Percentiles rank a stretch among this genome's conserved stretches.
phyloP scores from a whole-genome alignment of 1,140 invertebrate species.

The Leptopilina boulardi region DNA sequence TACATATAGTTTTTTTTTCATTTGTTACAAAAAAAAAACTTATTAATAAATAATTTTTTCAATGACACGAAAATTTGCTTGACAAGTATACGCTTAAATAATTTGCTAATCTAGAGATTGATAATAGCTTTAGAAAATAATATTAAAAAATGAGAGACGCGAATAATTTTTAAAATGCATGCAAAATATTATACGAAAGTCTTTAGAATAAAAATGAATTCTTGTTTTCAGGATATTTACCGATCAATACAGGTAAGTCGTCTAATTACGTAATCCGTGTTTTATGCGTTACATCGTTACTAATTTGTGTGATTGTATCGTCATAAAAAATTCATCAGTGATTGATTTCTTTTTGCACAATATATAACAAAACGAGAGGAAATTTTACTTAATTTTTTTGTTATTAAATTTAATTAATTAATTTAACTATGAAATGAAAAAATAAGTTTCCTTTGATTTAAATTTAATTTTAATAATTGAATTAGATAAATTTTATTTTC shows the following conservation, averaged over 20 bases:
- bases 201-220: slow-evolving; percentile 70
- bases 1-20: too few species aligned
- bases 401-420: too few species aligned
- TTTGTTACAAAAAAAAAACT: too few species aligned
- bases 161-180: slow-evolving; percentile 58
- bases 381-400: too few species aligned
- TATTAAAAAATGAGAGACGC: slow-evolving; percentile 23
- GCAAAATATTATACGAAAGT: slow-evolving; percentile 60
- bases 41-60: neutral
- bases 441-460: too few species aligned
- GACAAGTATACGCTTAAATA: neutral
- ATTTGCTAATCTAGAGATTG: slow-evolving; percentile 15
- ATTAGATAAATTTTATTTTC: too few species aligned
- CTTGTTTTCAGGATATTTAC: slow-evolving; percentile 75
- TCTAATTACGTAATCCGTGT: slow-evolving; percentile 62
- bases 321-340: neutral
- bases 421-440: too few species aligned
- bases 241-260: slow-evolving; percentile 74
- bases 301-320: slow-evolving; percentile 44
- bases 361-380: too few species aligned
- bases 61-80: neutral
- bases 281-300: slow-evolving; percentile 55
- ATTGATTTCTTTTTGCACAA: neutral
- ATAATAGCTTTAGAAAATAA: slow-evolving; percentile 28
- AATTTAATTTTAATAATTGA: too few species aligned